Percentiles rank a stretch among this genome's conserved stretches.
These are phyloP conservation scores for Tetraneura akinire DNA, from an alignment of 1,140 invertebrate species.

Conservation along the genomic window DNA sequence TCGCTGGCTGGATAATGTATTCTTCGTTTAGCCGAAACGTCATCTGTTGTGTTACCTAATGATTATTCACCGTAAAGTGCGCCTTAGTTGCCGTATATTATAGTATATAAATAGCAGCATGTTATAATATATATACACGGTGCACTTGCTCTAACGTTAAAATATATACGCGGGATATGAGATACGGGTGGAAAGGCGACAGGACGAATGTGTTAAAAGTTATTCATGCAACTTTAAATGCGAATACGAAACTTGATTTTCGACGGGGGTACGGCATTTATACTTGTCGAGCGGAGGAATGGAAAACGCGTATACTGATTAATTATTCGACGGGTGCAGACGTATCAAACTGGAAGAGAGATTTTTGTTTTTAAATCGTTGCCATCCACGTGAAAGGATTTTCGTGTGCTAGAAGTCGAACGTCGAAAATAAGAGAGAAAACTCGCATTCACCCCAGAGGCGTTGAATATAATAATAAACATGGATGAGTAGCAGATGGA, in stretches of 20 bases:
- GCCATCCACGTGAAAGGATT: conserved; percentile 43
- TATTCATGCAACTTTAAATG: conserved; percentile 44
- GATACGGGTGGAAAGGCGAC: not conserved
- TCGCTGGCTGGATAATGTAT: conserved; percentile 28
- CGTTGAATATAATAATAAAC: not conserved
- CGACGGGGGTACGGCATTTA: too few species aligned
- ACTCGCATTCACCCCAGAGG: not conserved
- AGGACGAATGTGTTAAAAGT: conserved; percentile 38
- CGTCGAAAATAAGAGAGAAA: not conserved
- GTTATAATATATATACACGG: too few species aligned
- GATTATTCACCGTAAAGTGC: conserved; percentile 47
- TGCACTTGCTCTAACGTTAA: not conserved
- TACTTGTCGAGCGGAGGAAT: too few species aligned
- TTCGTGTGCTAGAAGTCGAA: conserved; percentile 34
- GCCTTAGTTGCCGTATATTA: conserved; percentile 11
- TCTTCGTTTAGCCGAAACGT: conserved; percentile 43
- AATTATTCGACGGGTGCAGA: conserved; percentile 42
- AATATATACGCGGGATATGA: not conserved
- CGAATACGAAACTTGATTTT: conserved; percentile 50
- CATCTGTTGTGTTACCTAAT: conserved; percentile 38
- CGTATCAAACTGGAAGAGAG: conserved; percentile 44
- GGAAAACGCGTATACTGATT: conserved; percentile 13
- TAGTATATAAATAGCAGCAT: not conserved
- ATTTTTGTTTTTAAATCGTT: conserved; percentile 39
- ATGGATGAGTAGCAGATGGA: not conserved